phyloP scores from a whole-genome alignment of 2,113 vertebrate genomes.

The Oryzias celebensis region DNA sequence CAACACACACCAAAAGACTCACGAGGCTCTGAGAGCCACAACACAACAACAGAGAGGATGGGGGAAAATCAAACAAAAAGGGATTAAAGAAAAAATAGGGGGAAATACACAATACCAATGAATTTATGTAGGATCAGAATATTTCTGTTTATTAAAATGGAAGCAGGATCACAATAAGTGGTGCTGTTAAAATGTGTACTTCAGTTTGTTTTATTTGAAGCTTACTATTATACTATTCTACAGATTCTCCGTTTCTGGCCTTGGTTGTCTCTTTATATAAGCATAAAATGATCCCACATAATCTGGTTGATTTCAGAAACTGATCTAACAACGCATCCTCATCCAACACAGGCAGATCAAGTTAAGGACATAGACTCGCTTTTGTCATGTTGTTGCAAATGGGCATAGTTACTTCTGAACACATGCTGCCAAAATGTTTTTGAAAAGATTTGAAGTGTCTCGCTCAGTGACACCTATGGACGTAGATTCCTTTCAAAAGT shows the following conservation, averaged over 20 bases:
- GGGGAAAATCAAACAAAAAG: conserved; percentile 4
- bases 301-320: not conserved
- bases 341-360: no score
- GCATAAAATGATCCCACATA: no score
- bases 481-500: no score
- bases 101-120: conserved; percentile 3
- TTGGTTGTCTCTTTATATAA: not conserved
- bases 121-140: not conserved
- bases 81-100: conserved; percentile 14
- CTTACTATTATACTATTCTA: no score
- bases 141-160: no score
- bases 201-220: no score
- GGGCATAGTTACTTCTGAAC: not conserved
- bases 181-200: no score
- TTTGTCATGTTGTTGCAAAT: not conserved
- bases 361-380: no score
- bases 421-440: not conserved
- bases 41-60: conserved; percentile 41
- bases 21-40: conserved; percentile 38
- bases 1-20: conserved; percentile 46
- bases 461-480: no score
- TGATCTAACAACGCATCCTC: not conserved
- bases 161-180: no score
- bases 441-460: no score
- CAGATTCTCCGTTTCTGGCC: not conserved